phyloP scores from a whole-genome alignment of 2,113 vertebrate genomes.

The Vimba vimba region DNA sequence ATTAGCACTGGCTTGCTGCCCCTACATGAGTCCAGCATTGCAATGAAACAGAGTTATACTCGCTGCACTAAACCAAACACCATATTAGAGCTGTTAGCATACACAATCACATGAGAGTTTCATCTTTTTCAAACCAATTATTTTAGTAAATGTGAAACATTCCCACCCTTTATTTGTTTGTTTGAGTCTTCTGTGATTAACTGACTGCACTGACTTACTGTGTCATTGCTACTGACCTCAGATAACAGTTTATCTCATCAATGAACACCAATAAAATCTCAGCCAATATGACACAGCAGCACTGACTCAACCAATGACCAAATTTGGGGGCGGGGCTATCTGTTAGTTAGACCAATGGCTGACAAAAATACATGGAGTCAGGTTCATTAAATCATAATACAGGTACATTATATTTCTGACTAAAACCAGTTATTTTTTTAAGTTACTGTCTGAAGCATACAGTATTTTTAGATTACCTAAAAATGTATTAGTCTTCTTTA shows the following conservation, averaged over 20 bases:
- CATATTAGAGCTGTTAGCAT: constrained; percentile 41
- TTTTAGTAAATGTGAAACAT: not conserved
- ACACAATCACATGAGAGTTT: constrained; percentile 10
- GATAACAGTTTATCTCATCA: not conserved
- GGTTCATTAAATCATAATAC: not conserved
- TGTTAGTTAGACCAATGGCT: not conserved
- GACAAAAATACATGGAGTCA: not conserved
- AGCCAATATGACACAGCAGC: not conserved
- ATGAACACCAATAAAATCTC: not conserved
- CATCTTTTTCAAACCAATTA: not conserved
- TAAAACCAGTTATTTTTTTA: too few relatives aligned
- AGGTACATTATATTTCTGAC: not conserved
- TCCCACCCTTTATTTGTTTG: not conserved
- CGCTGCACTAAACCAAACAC: constrained; percentile 8
- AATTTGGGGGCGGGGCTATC: not conserved
- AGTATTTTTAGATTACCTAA: not conserved
- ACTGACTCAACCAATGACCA: not conserved
- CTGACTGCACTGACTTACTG: not conserved
- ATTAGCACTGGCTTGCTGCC: constrained; percentile 53
- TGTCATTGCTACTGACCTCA: not conserved
- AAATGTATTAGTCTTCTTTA: not conserved
- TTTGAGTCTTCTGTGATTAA: not conserved
- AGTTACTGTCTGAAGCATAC: not conserved
- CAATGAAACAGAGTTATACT: not conserved
- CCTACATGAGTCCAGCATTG: constrained; percentile 28